Percentiles rank a stretch among this genome's conserved stretches.
These are phyloP conservation scores for Eidolon dupreanum DNA, from an alignment of 2,797 vertebrate genomes.

Conservation along the genomic window DNA sequence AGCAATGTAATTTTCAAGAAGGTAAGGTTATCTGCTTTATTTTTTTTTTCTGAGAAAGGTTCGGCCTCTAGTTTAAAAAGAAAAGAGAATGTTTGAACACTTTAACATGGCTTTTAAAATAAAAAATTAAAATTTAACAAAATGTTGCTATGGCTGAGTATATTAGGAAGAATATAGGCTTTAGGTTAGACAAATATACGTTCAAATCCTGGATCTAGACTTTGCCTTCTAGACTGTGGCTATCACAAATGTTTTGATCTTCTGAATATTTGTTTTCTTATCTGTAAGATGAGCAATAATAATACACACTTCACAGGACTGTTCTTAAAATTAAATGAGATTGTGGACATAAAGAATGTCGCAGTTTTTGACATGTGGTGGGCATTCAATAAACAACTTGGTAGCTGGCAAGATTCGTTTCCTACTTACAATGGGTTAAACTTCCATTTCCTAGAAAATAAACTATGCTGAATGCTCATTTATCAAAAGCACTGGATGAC, in stretches of 20 bases:
- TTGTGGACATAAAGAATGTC: neutral
- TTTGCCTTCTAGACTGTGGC: neutral
- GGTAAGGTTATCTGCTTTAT: neutral
- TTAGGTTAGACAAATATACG: neutral
- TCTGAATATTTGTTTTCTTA: slow-evolving; percentile 4
- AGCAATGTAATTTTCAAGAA: neutral
- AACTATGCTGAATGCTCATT: neutral
- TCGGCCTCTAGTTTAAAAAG: neutral
- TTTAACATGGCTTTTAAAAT: neutral
- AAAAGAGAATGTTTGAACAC: neutral
- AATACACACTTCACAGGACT: neutral
- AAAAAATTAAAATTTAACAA: neutral
- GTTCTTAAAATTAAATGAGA: neutral
- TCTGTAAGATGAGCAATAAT: neutral
- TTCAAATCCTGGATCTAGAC: neutral
- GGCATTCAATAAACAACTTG: neutral
- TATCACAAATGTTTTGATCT: neutral
- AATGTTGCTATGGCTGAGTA: neutral
- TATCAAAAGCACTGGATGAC: neutral
- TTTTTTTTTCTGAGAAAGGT: neutral
- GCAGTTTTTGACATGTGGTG: neutral
- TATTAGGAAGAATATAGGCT: neutral
- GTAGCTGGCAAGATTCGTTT: neutral
- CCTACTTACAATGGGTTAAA: neutral
- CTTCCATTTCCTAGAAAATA: neutral